Evolutionary conservation across 2,113 vertebrate species (phyloP), one percentile per base, ranked within the genome.

Genomic region (Sceloporus tristichus): DNA sequence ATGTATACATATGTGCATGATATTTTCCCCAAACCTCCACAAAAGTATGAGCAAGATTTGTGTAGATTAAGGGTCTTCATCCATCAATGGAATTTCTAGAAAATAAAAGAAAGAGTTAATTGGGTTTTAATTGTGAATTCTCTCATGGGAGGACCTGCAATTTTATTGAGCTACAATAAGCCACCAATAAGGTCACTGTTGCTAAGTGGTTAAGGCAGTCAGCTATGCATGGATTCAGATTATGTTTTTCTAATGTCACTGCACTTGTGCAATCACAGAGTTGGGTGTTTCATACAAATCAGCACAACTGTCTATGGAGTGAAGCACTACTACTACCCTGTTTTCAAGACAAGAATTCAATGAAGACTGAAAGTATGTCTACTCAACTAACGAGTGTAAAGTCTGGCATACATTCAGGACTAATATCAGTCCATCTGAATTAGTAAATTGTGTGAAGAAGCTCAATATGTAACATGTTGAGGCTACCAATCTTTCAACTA

Each of bases 11-110:
- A 89, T 88, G 94, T 79, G 87, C 89, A 70, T 79, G 84, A 91
- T 86, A 89, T 83, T 40, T 83, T 84, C 86, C 91, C 87, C 88
- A 38, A 9, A n/a, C 65, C 73, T 71, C 71, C 65, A 71, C 68
- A 71, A 84, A 92, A 75, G 89, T 82, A 86, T 80, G 29, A 59
- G 5, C 82, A 79, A 2, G 0, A 76, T 85, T 76, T 86, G 77
- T 87, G 91, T 90, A 83, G 86, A 81, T 92, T 96, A 96, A 80
- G 94, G 93, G n/a, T 95, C 97, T 89, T 97, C 97, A 84, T 97
- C 98, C 96, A 98, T 97, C 87, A 98, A 95, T 85, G 98, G 98
- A 92, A 98, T 98, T 96, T 98, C 98, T 98, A 95, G 40, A 93
- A 95, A 91, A 88, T 75, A 79, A 81, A 70, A 91, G 92, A 85